Conservation (phyloP, 2,113 vertebrate species). For the Petromus typicus region DNA sequence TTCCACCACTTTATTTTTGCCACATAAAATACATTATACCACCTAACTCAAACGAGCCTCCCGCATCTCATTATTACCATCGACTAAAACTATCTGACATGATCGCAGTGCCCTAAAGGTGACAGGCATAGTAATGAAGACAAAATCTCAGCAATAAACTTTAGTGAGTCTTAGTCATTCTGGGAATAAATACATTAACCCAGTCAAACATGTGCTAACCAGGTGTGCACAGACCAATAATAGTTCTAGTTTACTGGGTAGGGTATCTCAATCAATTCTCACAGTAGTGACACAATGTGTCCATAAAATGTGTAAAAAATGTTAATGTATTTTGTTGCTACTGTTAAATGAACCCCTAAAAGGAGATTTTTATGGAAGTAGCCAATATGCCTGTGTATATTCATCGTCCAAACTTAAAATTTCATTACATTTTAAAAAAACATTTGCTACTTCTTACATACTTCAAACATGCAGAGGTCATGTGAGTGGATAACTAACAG, state of each 20-base stretch:
- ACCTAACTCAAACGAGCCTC: not conserved
- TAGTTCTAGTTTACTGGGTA: not conserved
- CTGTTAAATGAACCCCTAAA: not conserved
- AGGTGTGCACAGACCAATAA: not conserved
- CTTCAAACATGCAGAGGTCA: not conserved
- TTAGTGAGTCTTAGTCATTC: not conserved
- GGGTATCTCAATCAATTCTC: not conserved
- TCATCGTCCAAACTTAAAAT: not conserved
- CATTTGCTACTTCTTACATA: not conserved
- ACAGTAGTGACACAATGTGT: not conserved
- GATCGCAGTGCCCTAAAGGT: not conserved
- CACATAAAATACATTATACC: not conserved
- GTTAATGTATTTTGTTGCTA: not conserved
- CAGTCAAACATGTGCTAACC: not conserved
- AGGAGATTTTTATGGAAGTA: not conserved
- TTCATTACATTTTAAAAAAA: not conserved
- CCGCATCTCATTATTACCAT: not conserved
- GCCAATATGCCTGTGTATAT: not conserved
- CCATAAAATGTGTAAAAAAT: not conserved
- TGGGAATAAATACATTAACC: not conserved
- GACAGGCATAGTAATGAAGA: not conserved
- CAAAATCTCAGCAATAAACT: not conserved
- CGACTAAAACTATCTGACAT: not conserved
- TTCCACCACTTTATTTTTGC: not conserved
- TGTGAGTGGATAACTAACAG: not conserved